Conservation (phyloP, 2,888 invertebrate species). For the Perizoma affinitatum region DNA sequence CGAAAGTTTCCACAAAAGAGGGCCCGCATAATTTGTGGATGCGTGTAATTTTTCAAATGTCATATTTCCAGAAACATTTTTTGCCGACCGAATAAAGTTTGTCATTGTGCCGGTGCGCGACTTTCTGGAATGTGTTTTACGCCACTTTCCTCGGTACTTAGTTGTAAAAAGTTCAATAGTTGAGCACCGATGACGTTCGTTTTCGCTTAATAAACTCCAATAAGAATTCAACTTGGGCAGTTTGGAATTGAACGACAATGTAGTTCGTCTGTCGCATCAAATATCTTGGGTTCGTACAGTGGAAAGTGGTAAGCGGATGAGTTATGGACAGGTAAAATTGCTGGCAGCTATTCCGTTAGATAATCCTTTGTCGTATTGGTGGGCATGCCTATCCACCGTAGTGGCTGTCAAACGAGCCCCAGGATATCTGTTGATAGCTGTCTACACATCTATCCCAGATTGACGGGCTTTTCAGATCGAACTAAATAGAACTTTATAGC, state of each 20-base stretch:
- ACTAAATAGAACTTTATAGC: slow-evolving; percentile 58
- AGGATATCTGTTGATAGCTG: slow-evolving; percentile 64
- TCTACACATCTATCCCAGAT: slow-evolving; percentile 54
- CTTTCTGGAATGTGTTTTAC: slow-evolving; percentile 70
- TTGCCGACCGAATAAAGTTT: slow-evolving; percentile 74
- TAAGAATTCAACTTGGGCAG: slow-evolving; percentile 33
- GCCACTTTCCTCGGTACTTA: slow-evolving; percentile 61
- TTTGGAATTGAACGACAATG: slow-evolving; percentile 32
- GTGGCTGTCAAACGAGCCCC: slow-evolving; percentile 52
- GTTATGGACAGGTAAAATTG: slow-evolving; percentile 60
- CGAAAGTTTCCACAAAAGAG: slow-evolving; percentile 78
- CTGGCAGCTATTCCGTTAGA: slow-evolving; percentile 51
- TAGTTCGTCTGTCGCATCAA: slow-evolving; percentile 7
- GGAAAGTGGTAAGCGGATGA: slow-evolving; percentile 48
- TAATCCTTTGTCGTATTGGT: slow-evolving; percentile 61
- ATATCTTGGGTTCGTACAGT: slow-evolving; percentile 13
- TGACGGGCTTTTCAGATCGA: slow-evolving; percentile 55
- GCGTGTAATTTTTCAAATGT: slow-evolving; percentile 84
- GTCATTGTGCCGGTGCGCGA: slow-evolving; percentile 71
- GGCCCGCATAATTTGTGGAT: slow-evolving; percentile 82
- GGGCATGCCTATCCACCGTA: slow-evolving; percentile 43
- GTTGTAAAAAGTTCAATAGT: slow-evolving; percentile 71
- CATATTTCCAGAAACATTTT: slow-evolving; percentile 81
- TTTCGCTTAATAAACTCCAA: slow-evolving; percentile 28
- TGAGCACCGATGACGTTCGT: slow-evolving; percentile 58